Evolutionary conservation across 2,113 vertebrate species (phyloP), one percentile per base, ranked within the genome.

Genomic region (Sebastes fasciatus): DNA sequence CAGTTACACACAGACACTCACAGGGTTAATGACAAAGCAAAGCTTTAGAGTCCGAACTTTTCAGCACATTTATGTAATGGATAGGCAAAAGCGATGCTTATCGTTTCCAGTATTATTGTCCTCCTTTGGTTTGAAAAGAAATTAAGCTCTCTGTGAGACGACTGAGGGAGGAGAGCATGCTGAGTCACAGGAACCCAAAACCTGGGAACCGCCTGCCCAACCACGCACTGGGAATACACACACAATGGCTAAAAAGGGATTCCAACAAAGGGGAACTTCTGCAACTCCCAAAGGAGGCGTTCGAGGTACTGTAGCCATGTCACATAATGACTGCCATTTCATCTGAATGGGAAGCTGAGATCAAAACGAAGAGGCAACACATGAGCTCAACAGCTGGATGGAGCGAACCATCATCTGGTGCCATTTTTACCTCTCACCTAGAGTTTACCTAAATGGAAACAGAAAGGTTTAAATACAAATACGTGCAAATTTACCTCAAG

Each of bases 131-230:
- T 80, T 92, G 91, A 92, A 93, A 94, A 88, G 88, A 91, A 79
- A 92, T 85, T 73, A 82, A 86, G 84, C 90, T 90, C 75, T 92
- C 90, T 93, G 90, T 92, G 87, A 89, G 90, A 88, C 51, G 84
- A 83, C 45, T 16, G 78, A 85, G 87, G 88, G 91, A 91, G 87
- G 92, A 86, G 86, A 89, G 90, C 94, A 79, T 92, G 90, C 95
- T 94, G 94, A 91, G 91, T 96, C 95, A 94, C 95, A 96, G 92
- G 91, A 93, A 94, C 96, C 96, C 96, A 95, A 96, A 95, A 88
- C 16, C 94, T 96, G 95, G 92, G 93, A 96, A 96, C 84, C 73
- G 90, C 83, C 80, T 92, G 88, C 91, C 86, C 90, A 86, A 88
- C 88, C 92, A 94, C 83, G 90, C 86, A 93, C 89, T 88, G 93